Conservation (phyloP, 1,140 invertebrate genomes). For the Drosophila punjabiensis region DNA sequence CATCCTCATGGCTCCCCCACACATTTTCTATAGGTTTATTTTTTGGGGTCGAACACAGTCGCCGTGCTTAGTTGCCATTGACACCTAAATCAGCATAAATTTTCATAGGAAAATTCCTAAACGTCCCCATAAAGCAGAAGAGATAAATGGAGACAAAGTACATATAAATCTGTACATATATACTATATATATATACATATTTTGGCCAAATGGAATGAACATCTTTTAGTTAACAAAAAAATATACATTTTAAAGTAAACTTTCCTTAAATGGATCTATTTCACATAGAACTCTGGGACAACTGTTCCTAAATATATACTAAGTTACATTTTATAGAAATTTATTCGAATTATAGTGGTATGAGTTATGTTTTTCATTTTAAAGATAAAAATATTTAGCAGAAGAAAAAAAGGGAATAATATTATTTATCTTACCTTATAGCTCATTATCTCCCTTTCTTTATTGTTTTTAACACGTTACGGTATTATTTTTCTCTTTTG, state of each 20-base stretch:
- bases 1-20: conserved; percentile 1
- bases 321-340: too few relatives aligned
- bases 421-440: conserved; percentile 11
- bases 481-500: conserved; percentile 14
- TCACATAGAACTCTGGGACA: not conserved
- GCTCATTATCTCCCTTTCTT: conserved; percentile 21
- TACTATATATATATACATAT: too few relatives aligned
- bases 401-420: not conserved
- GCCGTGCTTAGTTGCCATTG: conserved; percentile 22
- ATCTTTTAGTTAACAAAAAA: not conserved
- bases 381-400: not conserved
- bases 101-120: conserved; percentile 39
- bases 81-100: conserved; percentile 52
- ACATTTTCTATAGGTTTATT: not conserved
- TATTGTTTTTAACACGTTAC: conserved; percentile 51
- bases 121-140: conserved; percentile 34
- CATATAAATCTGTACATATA: not conserved
- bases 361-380: too few relatives aligned
- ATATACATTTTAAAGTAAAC: not conserved
- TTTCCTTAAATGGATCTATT: not conserved
- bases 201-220: too few relatives aligned
- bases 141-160: conserved; percentile 1
- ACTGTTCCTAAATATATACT: not conserved
- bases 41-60: not conserved
- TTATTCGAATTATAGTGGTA: too few relatives aligned